These are phyloP conservation scores for Psittacula cyanocephala DNA, from an alignment of 2,113 vertebrate genomes.

Conservation along the genomic window DNA sequence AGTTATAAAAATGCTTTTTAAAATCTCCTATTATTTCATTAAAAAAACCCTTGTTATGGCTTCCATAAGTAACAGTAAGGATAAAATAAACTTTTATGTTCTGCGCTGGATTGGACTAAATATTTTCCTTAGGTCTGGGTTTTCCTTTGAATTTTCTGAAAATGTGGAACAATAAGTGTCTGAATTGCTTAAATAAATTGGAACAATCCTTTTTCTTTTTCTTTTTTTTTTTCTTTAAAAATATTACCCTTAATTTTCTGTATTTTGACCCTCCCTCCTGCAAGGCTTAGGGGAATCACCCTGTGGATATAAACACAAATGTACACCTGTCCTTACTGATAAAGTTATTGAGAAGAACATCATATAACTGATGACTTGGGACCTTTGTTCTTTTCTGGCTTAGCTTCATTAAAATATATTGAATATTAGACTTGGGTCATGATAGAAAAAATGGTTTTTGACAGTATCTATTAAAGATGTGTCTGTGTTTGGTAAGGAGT, in stretches of 20 bases:
- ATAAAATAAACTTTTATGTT: not conserved
- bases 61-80: not conserved
- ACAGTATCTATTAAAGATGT: not conserved
- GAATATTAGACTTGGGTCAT: not conserved
- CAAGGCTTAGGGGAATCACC: not conserved
- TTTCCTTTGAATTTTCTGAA: not conserved
- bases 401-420: not conserved
- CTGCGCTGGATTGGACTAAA: not conserved
- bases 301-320: not conserved
- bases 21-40: not conserved
- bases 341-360: not conserved
- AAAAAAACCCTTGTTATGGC: not conserved
- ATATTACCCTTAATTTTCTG: not conserved
- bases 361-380: not conserved
- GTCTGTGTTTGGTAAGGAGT: not conserved
- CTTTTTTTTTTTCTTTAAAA: not conserved
- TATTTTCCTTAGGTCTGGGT: not conserved
- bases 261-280: rapidly evolving
- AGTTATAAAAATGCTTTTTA: not conserved
- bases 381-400: rapidly evolving
- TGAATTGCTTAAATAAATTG: rapidly evolving
- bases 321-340: rapidly evolving
- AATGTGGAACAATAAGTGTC: rapidly evolving
- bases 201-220: rapidly evolving
- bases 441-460: rapidly evolving